Evolutionary conservation across 2,113 vertebrate genomes (phyloP), one percentile per base, ranked within the genome.

Genomic region (Proteles cristata): DNA sequence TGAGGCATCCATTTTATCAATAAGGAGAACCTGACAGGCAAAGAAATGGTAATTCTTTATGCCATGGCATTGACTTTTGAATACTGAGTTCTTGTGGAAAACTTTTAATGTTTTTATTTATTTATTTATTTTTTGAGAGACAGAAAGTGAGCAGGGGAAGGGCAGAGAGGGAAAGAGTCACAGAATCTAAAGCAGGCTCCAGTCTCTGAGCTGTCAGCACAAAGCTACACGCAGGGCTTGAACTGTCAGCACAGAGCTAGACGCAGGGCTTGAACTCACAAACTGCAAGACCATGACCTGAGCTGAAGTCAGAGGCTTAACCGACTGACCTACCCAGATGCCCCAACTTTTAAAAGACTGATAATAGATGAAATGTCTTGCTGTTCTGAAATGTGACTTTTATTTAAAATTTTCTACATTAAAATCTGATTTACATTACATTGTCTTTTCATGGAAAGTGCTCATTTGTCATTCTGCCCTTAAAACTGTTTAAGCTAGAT

Each of bases 321-420:
- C 39, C 39, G 39, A 39, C 39, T 39, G 39, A 39, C 39, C 39
- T 39, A 39, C 39, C 39, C 39, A 39, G 39, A 39, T 39, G 39
- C 39, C 39, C 39, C 39, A 61, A 83, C 4, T 33, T 80, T 63
- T 50, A 19, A 92, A 77, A 50, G n/a, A 85, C 25, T 39, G 12
- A 71, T 91, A 7, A 71, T 48, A 68, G 76, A 66, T 93, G 15
- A 73, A 86, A 48, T 81, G 9, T 81, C 83, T 89, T 8, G 0
- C 14, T 94, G 7, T 97, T 88, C 19, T 68, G 92, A 74, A 84
- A 55, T 90, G 21, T 74, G 12, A 0, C 83, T 96, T 93, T 88
- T 88, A 63, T 77, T 93, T 96, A 74, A 95, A 96, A 90, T 35
- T 96, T 63, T 76, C 23, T 15, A 23, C 23, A 16, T 94, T 89